Percentiles rank a stretch among this genome's conserved stretches.
Evolutionary conservation across 2,888 invertebrate species (phyloP).

Genomic region (Junonia oenone): DNA sequence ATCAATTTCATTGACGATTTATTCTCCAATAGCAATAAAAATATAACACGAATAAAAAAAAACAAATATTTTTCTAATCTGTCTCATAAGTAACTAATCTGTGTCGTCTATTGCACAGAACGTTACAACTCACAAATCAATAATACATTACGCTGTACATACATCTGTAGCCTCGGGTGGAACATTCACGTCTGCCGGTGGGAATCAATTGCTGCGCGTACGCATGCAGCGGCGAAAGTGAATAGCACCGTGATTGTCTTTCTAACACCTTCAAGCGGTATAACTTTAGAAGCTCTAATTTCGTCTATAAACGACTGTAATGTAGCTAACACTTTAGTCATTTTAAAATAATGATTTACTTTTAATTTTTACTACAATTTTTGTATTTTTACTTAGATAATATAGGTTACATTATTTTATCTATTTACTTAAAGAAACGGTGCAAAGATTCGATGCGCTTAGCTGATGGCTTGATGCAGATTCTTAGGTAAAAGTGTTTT

Average conservation of each 20-base stretch:
- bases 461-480: background rate
- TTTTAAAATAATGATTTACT: background rate
- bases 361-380: too few species aligned
- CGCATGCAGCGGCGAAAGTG: conserved; percentile 37
- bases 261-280: conserved; percentile 9
- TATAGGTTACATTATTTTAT: background rate
- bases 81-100: too few species aligned
- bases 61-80: too few species aligned
- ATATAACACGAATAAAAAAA: too few species aligned
- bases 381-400: background rate
- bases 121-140: background rate
- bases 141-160: background rate
- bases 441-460: too few species aligned
- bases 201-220: conserved; percentile 40
- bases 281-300: background rate
- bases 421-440: background rate
- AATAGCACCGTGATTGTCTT: conserved; percentile 22
- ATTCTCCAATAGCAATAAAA: too few species aligned
- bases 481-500: background rate
- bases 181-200: conserved; percentile 29
- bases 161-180: conserved; percentile 19
- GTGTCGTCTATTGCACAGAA: background rate
- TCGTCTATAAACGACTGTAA: background rate
- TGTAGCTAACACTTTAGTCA: background rate
- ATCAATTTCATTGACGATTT: too few species aligned